Conservation (phyloP, 2,113 vertebrate species). For the Coptodon bakossiorum region DNA sequence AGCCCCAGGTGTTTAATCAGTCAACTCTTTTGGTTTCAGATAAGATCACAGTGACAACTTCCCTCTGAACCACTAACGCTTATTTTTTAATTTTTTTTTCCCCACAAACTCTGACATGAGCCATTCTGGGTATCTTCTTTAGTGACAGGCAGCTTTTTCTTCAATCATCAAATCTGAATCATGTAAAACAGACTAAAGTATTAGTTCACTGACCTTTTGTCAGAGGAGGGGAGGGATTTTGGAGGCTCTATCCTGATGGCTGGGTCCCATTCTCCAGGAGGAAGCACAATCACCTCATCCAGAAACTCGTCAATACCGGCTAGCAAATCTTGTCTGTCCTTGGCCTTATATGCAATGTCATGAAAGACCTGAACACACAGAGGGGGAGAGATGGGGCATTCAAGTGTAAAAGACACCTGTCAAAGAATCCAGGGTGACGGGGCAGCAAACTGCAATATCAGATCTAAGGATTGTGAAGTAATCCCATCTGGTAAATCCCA, state of each 20-base stretch:
- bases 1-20: not conserved
- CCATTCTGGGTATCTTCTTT: fast-evolving
- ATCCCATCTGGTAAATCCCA: not conserved
- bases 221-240: conserved; percentile 90
- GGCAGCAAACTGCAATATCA: not conserved
- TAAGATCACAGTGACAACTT: not conserved
- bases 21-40: not conserved
- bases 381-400: not conserved
- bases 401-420: not conserved
- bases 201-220: conserved; percentile 82
- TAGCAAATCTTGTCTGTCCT: conserved; percentile 90
- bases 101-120: not conserved
- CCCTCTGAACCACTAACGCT: not conserved
- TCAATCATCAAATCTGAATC: not conserved
- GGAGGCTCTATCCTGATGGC: conserved; percentile 97
- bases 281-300: conserved; percentile 97
- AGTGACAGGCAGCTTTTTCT: not conserved
- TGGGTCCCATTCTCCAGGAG: conserved; percentile 97
- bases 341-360: conserved; percentile 97
- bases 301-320: conserved; percentile 97
- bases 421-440: not conserved
- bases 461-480: not conserved
- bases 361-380: conserved; percentile 85
- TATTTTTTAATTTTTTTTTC: not conserved
- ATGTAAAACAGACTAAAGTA: not conserved